A percentile compares a stretch with the other conserved stretches of the same genome.
Evolutionary conservation across 1,140 invertebrate genomes (phyloP).

Genomic region (Callitettix versicolor): DNA sequence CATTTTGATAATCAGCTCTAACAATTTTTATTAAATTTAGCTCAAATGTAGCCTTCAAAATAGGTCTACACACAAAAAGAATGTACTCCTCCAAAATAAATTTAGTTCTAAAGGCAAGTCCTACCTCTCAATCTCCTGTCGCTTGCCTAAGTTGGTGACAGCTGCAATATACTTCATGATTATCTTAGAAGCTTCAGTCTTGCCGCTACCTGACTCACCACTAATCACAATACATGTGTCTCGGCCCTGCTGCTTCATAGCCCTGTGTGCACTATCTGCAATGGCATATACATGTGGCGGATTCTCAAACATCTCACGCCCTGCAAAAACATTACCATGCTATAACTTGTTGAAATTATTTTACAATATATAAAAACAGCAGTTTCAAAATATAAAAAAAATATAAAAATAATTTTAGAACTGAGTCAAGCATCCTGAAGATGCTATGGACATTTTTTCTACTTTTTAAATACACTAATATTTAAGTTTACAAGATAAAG

Average conservation of each 20-base stretch:
- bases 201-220: constrained; percentile 91
- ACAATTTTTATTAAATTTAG: too few relatives aligned
- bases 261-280: constrained; percentile 84
- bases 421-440: too few relatives aligned
- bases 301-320: constrained; percentile 85
- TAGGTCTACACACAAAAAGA: too few relatives aligned
- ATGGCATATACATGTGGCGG: constrained; percentile 91
- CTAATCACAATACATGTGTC: constrained; percentile 95
- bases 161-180: constrained; percentile 99
- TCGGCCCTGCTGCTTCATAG: constrained; percentile 76
- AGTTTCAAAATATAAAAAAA: too few relatives aligned
- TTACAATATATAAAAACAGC: background rate
- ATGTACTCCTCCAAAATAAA: too few relatives aligned
- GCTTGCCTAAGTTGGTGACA: constrained; percentile 82
- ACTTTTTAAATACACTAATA: too few relatives aligned
- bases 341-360: background rate
- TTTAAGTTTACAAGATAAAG: too few relatives aligned
- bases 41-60: too few relatives aligned
- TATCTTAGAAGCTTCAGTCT: constrained; percentile 97
- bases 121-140: constrained; percentile 90
- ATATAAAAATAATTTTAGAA: too few relatives aligned
- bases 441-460: too few relatives aligned
- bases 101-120: too few relatives aligned
- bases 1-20: too few relatives aligned
- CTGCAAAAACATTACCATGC: constrained; percentile 31